A percentile compares a stretch with the other conserved stretches of the same genome.
Conservation (phyloP, 2,797 vertebrate species). For the Setipinna tenuifilis region DNA sequence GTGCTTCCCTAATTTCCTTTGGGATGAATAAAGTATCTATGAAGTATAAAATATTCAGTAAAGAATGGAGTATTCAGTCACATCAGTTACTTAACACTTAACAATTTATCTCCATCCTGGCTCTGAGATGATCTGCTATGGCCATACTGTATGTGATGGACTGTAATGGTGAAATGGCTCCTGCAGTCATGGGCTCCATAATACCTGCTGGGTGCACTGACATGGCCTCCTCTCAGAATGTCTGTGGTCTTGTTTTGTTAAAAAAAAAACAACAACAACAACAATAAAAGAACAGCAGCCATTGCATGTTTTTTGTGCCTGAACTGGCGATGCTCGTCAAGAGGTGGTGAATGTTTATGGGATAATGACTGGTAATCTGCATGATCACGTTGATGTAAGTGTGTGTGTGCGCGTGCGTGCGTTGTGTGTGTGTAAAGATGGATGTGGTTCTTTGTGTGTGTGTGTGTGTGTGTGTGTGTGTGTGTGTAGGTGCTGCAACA, state of each 20-base stretch:
- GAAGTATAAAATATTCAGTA: too few relatives aligned
- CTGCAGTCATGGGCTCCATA: neutral
- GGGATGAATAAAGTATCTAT: too few relatives aligned
- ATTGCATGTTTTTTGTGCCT: slow-evolving; percentile 59
- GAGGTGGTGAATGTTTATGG: slow-evolving; percentile 27
- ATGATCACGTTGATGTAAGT: neutral
- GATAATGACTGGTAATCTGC: slow-evolving; percentile 14
- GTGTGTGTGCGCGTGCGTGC: neutral
- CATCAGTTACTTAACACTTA: neutral
- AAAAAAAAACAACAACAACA: too few relatives aligned
- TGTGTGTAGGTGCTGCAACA: slow-evolving; percentile 43
- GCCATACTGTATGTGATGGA: neutral
- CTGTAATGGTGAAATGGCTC: neutral
- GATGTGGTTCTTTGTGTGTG: slow-evolving; percentile 25
- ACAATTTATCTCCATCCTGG: neutral
- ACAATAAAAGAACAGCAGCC: slow-evolving; percentile 34
- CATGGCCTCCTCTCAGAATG: slow-evolving; percentile 15
- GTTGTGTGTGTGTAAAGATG: neutral
- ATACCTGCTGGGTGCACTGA: neutral
- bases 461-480: slow-evolving; percentile 53
- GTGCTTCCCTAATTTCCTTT: neutral
- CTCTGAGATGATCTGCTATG: neutral
- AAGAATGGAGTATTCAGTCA: neutral
- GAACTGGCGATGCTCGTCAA: slow-evolving; percentile 41
- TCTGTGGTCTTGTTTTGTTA: neutral